phyloP scores from a whole-genome alignment of 2,888 invertebrate genomes.

The Pachliopta kotzebuea region DNA sequence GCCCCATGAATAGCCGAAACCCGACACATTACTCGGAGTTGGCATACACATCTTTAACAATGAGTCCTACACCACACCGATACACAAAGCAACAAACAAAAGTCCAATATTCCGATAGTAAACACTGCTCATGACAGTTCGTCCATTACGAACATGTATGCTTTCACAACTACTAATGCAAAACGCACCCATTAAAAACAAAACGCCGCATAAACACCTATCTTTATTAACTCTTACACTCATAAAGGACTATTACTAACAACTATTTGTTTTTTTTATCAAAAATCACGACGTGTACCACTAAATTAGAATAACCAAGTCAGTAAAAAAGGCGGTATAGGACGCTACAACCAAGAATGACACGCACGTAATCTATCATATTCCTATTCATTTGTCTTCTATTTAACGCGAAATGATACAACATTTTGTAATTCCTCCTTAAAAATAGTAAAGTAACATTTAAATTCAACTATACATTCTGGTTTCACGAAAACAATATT shows the following conservation, averaged over 20 bases:
- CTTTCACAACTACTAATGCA: slow-evolving; percentile 76
- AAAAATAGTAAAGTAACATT: slow-evolving; percentile 36
- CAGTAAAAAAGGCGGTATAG: slow-evolving; percentile 69
- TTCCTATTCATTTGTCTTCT: slow-evolving; percentile 37
- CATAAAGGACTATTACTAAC: slow-evolving; percentile 44
- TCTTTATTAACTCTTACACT: slow-evolving; percentile 34
- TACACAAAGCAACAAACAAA: slow-evolving; percentile 69
- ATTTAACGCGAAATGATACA: slow-evolving; percentile 39
- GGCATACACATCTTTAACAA: slow-evolving; percentile 77
- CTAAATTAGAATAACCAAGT: slow-evolving; percentile 58
- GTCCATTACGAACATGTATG: slow-evolving; percentile 73
- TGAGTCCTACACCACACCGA: slow-evolving; percentile 52
- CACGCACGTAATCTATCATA: slow-evolving; percentile 59
- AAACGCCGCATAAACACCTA: slow-evolving; percentile 51
- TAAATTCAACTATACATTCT: slow-evolving; percentile 43
- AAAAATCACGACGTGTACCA: slow-evolving; percentile 44
- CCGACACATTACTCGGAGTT: slow-evolving; percentile 76
- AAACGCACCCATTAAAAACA: slow-evolving; percentile 65
- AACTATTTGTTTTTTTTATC: slow-evolving; percentile 37
- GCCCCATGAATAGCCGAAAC: slow-evolving; percentile 77
- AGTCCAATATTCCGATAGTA: slow-evolving; percentile 70
- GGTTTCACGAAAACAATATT: slow-evolving; percentile 70
- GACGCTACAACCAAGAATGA: slow-evolving; percentile 68
- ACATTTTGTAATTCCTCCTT: slow-evolving; percentile 40
- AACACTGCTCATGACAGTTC: slow-evolving; percentile 78